Evolutionary conservation across 2,888 invertebrate species (phyloP).

Genomic region (Dryomyza anilis): DNA sequence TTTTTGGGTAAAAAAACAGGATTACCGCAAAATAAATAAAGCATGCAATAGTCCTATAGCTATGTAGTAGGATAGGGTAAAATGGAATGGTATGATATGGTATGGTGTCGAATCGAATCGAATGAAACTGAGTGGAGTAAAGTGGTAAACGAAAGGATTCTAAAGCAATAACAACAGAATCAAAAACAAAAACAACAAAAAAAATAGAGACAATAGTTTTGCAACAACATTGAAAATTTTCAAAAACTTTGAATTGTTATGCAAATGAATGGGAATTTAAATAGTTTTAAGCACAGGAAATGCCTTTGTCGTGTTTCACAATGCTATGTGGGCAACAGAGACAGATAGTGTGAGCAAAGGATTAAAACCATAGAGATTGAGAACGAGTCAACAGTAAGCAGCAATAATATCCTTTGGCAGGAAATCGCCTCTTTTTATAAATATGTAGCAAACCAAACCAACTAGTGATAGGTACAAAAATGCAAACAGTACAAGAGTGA

Average conservation of each 20-base stretch:
- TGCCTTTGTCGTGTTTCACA: conserved; percentile 16
- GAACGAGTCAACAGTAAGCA: neutral
- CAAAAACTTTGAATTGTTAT: conserved; percentile 25
- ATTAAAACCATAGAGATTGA: neutral
- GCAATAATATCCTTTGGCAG: conserved; percentile 12
- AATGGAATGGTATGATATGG: neutral
- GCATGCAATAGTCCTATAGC: too few relatives aligned
- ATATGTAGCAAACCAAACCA: neutral
- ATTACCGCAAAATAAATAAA: conserved; percentile 24
- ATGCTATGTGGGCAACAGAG: neutral
- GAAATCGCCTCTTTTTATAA: conserved; percentile 4
- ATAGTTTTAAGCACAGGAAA: conserved; percentile 22
- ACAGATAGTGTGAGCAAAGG: neutral
- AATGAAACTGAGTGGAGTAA: neutral
- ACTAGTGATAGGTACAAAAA: neutral
- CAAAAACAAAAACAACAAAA: conserved; percentile 7
- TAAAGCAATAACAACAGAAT: neutral
- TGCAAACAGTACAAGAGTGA: neutral
- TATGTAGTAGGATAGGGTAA: neutral
- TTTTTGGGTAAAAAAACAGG: conserved; percentile 17
- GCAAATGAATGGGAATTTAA: conserved; percentile 24
- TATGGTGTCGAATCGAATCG: too few relatives aligned
- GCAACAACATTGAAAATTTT: conserved; percentile 19
- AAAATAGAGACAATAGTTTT: neutral
- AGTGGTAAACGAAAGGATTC: conserved; percentile 21